Evolutionary conservation across 92 coral and sea anemone species (phyloP).

Genomic region (Umimayanthus kanabou): DNA sequence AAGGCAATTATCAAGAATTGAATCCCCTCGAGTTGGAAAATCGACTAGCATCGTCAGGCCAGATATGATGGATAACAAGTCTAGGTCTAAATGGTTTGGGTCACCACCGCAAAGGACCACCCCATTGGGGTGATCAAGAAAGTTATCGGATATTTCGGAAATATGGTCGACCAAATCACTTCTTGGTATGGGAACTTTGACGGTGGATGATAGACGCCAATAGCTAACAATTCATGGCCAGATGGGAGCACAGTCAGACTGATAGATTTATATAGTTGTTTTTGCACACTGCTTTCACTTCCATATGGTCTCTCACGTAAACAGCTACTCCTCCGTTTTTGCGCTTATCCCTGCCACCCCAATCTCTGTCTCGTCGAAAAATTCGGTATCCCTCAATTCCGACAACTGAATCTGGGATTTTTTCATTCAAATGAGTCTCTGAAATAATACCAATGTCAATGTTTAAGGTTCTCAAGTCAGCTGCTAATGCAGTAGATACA

Average conservation of each 20-base stretch:
- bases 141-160: conserved; percentile 35
- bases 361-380: not conserved
- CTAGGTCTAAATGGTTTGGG: too few species aligned
- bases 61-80: too few species aligned
- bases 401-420: not conserved
- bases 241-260: conserved; percentile 23
- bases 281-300: not conserved
- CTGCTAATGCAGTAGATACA: conserved; percentile 6
- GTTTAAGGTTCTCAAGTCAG: conserved; percentile 17
- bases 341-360: conserved; percentile 1
- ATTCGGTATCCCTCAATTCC: not conserved
- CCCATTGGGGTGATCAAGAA: conserved; percentile 53
- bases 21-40: too few species aligned
- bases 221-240: conserved; percentile 1
- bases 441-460: conserved; percentile 17
- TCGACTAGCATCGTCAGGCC: too few species aligned
- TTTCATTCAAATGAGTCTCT: conserved; percentile 18
- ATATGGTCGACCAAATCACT: conserved; percentile 35
- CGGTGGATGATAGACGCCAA: conserved; percentile 39
- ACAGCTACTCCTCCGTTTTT: conserved; percentile 15
- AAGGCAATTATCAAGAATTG: too few species aligned
- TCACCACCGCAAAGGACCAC: conserved; percentile 37
- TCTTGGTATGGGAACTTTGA: conserved; percentile 30
- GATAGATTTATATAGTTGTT: not conserved
- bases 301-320: conserved; percentile 9